A percentile compares a stretch with the other conserved stretches of the same genome.
phyloP scores from a whole-genome alignment of 2,113 vertebrate species.

The Otus sunia region DNA sequence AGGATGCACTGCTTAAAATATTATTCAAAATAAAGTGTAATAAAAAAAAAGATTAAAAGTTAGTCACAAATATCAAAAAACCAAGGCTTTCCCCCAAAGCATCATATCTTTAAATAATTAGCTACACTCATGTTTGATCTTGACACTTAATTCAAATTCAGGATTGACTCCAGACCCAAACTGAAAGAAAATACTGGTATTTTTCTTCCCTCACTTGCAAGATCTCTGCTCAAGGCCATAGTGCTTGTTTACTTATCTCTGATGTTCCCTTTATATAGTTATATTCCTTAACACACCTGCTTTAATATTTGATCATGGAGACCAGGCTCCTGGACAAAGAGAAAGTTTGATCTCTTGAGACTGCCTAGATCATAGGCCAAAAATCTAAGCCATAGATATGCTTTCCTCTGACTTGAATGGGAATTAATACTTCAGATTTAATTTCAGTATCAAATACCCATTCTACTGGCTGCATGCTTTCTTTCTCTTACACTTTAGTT shows the following conservation, averaged over 20 bases:
- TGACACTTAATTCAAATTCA: constrained; percentile 44
- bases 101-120: constrained; percentile 48
- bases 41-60: constrained; percentile 24
- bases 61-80: constrained; percentile 32
- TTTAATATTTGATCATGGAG: constrained; percentile 30
- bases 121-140: constrained; percentile 39
- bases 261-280: constrained; percentile 39
- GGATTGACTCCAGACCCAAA: not conserved
- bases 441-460: not conserved
- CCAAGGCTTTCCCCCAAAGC: constrained; percentile 23
- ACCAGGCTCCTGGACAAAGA: not conserved
- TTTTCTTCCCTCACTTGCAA: constrained; percentile 2
- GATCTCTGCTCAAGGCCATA: not conserved
- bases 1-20: not conserved
- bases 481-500: not conserved
- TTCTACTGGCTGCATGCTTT: not conserved
- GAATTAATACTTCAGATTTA: not conserved
- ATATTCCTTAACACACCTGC: not conserved
- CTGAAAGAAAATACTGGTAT: not conserved
- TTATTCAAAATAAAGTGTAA: not conserved
- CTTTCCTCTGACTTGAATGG: not conserved
- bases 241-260: constrained; percentile 43
- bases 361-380: not conserved
- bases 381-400: not conserved
- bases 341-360: not conserved